Conservation (phyloP, 2,797 vertebrate species). For the Ctenosaura bakeri region DNA sequence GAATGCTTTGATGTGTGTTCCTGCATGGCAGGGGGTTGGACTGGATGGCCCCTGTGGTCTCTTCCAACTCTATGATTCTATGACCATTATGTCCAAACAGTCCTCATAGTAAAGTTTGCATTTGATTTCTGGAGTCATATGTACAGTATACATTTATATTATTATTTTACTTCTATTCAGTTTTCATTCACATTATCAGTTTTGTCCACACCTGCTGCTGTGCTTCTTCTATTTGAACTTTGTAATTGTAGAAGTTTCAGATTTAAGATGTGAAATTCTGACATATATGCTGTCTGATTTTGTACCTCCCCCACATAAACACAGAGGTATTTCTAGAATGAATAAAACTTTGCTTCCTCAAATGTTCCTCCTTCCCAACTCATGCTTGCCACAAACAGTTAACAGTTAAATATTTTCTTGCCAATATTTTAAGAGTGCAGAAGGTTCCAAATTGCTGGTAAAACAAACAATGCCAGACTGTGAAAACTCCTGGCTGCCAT, state of each 20-base stretch:
- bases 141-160: background rate
- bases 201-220: background rate
- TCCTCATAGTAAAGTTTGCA: background rate
- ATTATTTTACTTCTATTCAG: background rate
- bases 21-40: no score
- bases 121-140: background rate
- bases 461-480: conserved; percentile 88
- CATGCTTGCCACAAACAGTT: conserved; percentile 74
- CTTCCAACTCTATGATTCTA: no score
- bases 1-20: no score
- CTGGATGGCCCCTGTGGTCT: no score
- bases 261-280: conserved; percentile 46
- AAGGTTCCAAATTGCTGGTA: conserved; percentile 89
- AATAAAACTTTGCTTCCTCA: conserved; percentile 70
- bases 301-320: conserved; percentile 62
- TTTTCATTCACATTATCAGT: background rate
- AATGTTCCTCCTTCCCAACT: conserved; percentile 74
- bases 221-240: background rate
- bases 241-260: conserved; percentile 31
- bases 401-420: conserved; percentile 86
- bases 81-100: background rate
- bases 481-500: conserved; percentile 86
- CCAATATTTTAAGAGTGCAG: conserved; percentile 89
- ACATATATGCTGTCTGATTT: conserved; percentile 59
- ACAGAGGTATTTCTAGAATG: conserved; percentile 68